phyloP scores from a whole-genome alignment of 2,888 invertebrate genomes.

The Hesperia comma region DNA sequence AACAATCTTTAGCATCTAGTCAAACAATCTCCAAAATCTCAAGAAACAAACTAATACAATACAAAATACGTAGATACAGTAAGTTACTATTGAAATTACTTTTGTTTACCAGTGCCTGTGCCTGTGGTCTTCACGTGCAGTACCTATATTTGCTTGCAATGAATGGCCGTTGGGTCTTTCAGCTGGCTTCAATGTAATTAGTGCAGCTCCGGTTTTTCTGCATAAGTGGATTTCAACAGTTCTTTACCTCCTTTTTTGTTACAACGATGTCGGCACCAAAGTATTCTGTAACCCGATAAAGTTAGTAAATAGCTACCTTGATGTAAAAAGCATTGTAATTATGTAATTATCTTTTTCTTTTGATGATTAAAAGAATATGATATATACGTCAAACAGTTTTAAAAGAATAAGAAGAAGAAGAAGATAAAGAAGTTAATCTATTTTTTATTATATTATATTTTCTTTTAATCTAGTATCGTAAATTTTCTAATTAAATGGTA shows the following conservation, averaged over 20 bases:
- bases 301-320: neutral
- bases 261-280: constrained; percentile 12
- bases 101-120: constrained; percentile 43
- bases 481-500: too few species aligned
- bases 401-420: too few species aligned
- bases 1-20: too few species aligned
- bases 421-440: too few species aligned
- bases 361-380: too few species aligned
- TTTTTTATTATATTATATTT: too few species aligned
- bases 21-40: neutral
- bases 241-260: constrained; percentile 51
- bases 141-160: constrained; percentile 61
- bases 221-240: constrained; percentile 68
- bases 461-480: too few species aligned
- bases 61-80: neutral
- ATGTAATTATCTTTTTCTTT: constrained; percentile 2
- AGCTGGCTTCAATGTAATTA: constrained; percentile 77
- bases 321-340: too few species aligned
- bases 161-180: constrained; percentile 68
- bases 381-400: too few species aligned
- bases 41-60: too few species aligned
- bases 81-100: constrained; percentile 9
- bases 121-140: constrained; percentile 55
- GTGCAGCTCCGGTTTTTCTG: constrained; percentile 67
- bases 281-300: constrained; percentile 2